Conservation (phyloP, 2,113 vertebrate genomes). For the Lophius piscatorius region DNA sequence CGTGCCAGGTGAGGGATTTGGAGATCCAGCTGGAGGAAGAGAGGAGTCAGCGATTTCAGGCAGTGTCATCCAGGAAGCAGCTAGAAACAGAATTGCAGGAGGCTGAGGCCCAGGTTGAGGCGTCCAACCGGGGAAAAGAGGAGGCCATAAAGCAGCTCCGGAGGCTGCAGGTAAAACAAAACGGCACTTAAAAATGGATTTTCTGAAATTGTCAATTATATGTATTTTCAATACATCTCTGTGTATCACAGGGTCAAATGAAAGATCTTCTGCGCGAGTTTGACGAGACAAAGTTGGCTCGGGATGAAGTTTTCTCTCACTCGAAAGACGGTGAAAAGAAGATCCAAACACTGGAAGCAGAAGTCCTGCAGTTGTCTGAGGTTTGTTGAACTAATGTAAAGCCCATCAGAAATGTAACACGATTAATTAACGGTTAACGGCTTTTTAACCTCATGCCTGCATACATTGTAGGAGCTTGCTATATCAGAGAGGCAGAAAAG, state of each 20-base stretch:
- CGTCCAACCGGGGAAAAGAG: slow-evolving; percentile 83
- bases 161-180: slow-evolving; percentile 83
- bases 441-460: background rate
- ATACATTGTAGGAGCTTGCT: slow-evolving; percentile 81
- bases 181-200: fast-evolving
- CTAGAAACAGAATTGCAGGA: slow-evolving; percentile 89
- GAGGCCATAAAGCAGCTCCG: slow-evolving; percentile 86
- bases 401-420: background rate
- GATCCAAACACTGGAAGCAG: slow-evolving; percentile 87
- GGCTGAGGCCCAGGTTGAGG: slow-evolving; percentile 80
- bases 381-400: slow-evolving; percentile 56
- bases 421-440: background rate
- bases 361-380: slow-evolving; percentile 88
- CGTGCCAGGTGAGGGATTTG: slow-evolving; percentile 81
- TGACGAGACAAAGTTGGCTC: slow-evolving; percentile 82
- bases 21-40: slow-evolving; percentile 89
- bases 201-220: background rate
- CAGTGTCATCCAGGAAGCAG: slow-evolving; percentile 83
- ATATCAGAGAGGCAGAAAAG: slow-evolving; percentile 85
- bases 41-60: slow-evolving; percentile 85
- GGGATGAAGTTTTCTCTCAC: slow-evolving; percentile 84
- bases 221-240: background rate
- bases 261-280: slow-evolving; percentile 89
- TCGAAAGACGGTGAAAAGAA: slow-evolving; percentile 88
- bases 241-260: slow-evolving; percentile 82